A percentile compares a stretch with the other conserved stretches of the same genome.
Evolutionary conservation across 2,888 invertebrate species (phyloP).

Genomic region (Serrognathus titanus): DNA sequence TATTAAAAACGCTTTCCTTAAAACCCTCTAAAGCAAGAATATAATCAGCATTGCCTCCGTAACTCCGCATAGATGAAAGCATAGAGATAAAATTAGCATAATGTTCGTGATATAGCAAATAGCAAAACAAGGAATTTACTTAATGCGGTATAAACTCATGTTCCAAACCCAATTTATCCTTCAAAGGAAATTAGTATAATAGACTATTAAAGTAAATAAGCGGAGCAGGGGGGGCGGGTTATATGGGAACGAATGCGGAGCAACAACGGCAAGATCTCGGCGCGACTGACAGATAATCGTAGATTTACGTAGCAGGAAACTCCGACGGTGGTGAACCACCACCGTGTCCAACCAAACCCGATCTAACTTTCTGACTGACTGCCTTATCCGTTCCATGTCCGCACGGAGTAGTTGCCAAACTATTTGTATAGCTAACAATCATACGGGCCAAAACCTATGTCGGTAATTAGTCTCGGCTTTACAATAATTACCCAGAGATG

Average conservation of each 20-base stretch:
- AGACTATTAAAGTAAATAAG: background rate
- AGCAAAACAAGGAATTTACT: no score
- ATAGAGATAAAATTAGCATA: no score
- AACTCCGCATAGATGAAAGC: no score
- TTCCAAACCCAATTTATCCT: background rate
- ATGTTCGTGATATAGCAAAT: no score
- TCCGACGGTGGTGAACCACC: background rate
- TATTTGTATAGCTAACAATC: conserved; percentile 3
- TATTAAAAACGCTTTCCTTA: no score
- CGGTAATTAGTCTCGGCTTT: conserved; percentile 1
- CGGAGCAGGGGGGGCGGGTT: background rate
- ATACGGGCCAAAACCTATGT: background rate
- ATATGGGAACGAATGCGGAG: background rate
- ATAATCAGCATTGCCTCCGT: no score
- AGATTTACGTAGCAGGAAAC: background rate
- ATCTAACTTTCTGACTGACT: conserved; percentile 1
- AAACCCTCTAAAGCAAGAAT: no score
- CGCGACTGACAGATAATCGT: background rate
- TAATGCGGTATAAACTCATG: no score
- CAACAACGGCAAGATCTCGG: background rate
- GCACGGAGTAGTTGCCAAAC: background rate
- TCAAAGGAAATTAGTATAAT: background rate
- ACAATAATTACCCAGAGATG: background rate
- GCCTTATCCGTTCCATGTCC: background rate
- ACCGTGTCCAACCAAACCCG: background rate